A percentile compares a stretch with the other conserved stretches of the same genome.
These are phyloP conservation scores for Marmota monax DNA, from an alignment of 2,113 vertebrate genomes.

Conservation along the genomic window DNA sequence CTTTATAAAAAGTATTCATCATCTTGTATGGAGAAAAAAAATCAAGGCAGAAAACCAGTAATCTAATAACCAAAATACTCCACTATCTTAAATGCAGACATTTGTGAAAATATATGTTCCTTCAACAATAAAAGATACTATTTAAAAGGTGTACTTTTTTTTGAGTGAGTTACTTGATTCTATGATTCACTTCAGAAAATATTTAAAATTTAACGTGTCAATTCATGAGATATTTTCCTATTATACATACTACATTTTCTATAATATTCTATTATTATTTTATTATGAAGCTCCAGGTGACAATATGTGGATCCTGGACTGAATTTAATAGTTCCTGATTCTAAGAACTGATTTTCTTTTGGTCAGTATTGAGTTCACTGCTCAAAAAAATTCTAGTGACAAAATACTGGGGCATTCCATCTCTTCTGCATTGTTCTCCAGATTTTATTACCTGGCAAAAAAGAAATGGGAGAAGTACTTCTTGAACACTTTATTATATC, in stretches of 20 bases:
- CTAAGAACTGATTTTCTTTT: constrained; percentile 46
- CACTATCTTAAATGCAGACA: constrained; percentile 10
- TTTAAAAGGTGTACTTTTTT: neutral
- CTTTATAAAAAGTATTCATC: neutral
- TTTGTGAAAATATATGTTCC: neutral
- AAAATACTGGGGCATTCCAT: constrained; percentile 21
- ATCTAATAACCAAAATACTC: constrained; percentile 36
- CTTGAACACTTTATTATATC: constrained; percentile 27
- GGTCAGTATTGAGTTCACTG: neutral
- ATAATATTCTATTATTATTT: neutral
- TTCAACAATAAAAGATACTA: neutral
- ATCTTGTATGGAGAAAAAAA: constrained; percentile 24
- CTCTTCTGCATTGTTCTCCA: constrained; percentile 18
- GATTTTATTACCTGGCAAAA: constrained; percentile 51
- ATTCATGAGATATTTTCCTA: neutral
- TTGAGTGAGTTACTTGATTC: neutral
- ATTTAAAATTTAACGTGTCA: constrained; percentile 48
- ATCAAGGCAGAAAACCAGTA: neutral
- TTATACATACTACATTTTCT: neutral
- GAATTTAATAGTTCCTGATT: neutral
- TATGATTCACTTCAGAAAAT: constrained; percentile 23
- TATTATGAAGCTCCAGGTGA: neutral
- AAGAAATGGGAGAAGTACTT: neutral
- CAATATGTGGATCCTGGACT: neutral
- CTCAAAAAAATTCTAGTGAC: constrained; percentile 17